Conservation (phyloP, 1,140 invertebrate species). For the Hormaphis cornu region DNA sequence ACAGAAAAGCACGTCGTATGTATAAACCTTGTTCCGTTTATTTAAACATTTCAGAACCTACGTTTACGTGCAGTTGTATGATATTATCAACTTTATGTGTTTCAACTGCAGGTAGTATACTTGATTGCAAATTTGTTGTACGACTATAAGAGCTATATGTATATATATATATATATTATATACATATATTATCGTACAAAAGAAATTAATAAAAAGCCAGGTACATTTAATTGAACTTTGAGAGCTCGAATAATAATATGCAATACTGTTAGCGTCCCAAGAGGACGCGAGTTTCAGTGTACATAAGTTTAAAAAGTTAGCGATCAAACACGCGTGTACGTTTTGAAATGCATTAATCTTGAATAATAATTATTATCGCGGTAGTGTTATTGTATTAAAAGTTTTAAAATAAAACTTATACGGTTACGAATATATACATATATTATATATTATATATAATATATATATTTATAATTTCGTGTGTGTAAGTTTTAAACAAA, state of each 20-base stretch:
- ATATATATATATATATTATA: neutral
- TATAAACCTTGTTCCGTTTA: neutral
- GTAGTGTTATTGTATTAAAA: neutral
- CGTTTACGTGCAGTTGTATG: too few species aligned
- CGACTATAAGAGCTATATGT: too few species aligned
- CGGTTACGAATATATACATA: neutral
- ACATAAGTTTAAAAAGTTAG: constrained; percentile 1
- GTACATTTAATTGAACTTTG: constrained; percentile 6
- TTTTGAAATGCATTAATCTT: neutral
- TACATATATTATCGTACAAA: neutral
- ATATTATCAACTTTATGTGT: too few species aligned
- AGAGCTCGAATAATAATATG: neutral
- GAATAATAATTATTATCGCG: neutral
- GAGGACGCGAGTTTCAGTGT: neutral
- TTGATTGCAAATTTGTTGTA: too few species aligned
- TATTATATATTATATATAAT: too few species aligned
- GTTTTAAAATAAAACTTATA: neutral
- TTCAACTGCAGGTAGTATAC: too few species aligned
- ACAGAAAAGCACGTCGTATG: too few species aligned
- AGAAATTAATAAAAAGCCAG: neutral
- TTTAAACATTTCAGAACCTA: neutral
- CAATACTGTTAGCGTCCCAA: neutral
- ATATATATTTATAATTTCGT: too few species aligned
- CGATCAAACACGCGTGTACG: neutral
- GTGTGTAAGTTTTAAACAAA: neutral